A percentile compares a stretch with the other conserved stretches of the same genome.
Conservation (phyloP, 2,888 invertebrate genomes). For the Drosophila nigricruria region DNA sequence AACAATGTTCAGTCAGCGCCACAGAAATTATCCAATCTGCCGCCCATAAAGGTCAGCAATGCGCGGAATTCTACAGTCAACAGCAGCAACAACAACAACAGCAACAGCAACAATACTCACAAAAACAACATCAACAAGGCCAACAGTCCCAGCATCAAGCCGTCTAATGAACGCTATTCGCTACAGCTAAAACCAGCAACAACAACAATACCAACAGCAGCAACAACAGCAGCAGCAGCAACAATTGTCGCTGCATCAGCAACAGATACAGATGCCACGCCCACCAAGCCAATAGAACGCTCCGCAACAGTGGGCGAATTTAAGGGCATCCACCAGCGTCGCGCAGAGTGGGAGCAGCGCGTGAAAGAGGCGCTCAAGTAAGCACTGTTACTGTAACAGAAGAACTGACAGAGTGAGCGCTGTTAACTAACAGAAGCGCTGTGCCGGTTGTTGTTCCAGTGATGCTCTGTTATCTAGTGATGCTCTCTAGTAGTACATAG, state of each 20-base stretch:
- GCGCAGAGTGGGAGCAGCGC: slow-evolving; percentile 92
- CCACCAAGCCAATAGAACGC: slow-evolving; percentile 77
- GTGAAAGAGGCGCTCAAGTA: slow-evolving; percentile 88
- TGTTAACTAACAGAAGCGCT: slow-evolving; percentile 4
- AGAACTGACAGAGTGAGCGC: not conserved
- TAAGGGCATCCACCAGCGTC: slow-evolving; percentile 90
- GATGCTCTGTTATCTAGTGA: slow-evolving; percentile 55
- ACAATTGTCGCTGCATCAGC: slow-evolving; percentile 48
- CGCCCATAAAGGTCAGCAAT: slow-evolving; percentile 72
- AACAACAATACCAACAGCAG: slow-evolving; percentile 15
- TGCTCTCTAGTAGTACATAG: slow-evolving; percentile 40
- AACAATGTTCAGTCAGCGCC: slow-evolving; percentile 41
- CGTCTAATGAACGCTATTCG: slow-evolving; percentile 58
- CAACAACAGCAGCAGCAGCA: slow-evolving; percentile 37
- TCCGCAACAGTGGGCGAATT: slow-evolving; percentile 86
- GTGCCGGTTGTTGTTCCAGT: not conserved
- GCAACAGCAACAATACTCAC: slow-evolving; percentile 73
- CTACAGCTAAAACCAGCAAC: slow-evolving; percentile 57
- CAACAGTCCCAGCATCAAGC: slow-evolving; percentile 62
- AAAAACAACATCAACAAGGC: slow-evolving; percentile 53
- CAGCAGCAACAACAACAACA: slow-evolving; percentile 52
- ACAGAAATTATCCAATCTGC: slow-evolving; percentile 64
- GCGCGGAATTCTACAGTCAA: slow-evolving; percentile 41
- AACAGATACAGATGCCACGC: slow-evolving; percentile 40
- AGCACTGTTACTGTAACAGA: slow-evolving; percentile 8